phyloP scores from a whole-genome alignment of 2,888 invertebrate species.

The Steromphala cineraria region DNA sequence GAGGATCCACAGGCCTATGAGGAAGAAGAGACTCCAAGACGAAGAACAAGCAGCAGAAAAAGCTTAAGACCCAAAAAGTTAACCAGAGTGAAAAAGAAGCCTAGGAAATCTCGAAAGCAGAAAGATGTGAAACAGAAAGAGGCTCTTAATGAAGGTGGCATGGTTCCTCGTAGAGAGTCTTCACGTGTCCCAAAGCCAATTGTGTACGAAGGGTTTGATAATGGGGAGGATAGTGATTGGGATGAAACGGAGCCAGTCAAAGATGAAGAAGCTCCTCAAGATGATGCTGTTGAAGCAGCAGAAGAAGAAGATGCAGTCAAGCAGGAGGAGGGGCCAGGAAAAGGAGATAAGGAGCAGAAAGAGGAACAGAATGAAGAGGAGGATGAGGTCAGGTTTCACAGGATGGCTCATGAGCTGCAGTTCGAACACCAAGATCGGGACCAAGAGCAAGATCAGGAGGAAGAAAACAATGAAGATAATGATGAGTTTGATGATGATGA shows the following conservation, averaged over 20 bases:
- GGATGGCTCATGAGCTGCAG: neutral
- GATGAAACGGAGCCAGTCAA: neutral
- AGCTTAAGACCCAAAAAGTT: neutral
- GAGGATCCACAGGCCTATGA: neutral
- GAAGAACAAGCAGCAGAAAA: neutral
- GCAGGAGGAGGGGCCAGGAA: neutral
- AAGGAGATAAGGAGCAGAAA: conserved; percentile 16
- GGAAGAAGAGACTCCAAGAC: conserved; percentile 1
- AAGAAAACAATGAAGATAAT: conserved; percentile 39
- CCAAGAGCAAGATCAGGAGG: conserved; percentile 19
- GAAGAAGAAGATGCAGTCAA: too few relatives aligned
- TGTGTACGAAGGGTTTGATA: conserved; percentile 1
- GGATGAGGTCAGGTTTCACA: conserved; percentile 25
- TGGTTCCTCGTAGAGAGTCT: neutral
- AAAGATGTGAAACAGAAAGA: conserved; percentile 22
- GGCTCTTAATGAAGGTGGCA: neutral
- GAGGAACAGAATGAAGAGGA: conserved; percentile 3
- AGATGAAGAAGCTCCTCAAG: neutral
- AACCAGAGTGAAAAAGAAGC: conserved; percentile 27
- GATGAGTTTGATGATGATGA: conserved; percentile 43
- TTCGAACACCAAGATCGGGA: neutral
- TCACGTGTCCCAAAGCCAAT: neutral
- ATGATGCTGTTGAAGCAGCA: too few relatives aligned
- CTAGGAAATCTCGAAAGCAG: conserved; percentile 36
- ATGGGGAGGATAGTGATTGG: neutral